These are phyloP conservation scores for Acrossocheilus fasciatus DNA, from an alignment of 2,797 vertebrate genomes.

Conservation along the genomic window DNA sequence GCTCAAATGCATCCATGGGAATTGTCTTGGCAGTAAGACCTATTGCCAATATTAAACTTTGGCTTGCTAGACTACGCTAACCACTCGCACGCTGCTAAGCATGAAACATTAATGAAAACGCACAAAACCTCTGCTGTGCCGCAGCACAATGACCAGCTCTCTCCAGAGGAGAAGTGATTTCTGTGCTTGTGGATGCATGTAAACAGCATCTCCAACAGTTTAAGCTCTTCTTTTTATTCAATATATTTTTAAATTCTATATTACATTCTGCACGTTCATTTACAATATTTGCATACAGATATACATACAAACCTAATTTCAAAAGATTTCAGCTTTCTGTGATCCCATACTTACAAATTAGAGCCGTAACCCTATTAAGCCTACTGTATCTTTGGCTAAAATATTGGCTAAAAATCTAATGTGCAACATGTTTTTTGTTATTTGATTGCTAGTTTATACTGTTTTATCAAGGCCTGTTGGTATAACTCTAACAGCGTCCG, in stretches of 20 bases:
- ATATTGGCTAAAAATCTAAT: not conserved
- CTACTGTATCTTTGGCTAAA: not conserved
- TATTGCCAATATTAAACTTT: constrained; percentile 63
- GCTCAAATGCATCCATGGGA: constrained; percentile 57
- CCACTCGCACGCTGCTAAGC: constrained; percentile 39
- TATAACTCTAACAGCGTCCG: not conserved
- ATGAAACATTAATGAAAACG: constrained; percentile 62
- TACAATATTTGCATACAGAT: not conserved
- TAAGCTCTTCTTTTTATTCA: not conserved
- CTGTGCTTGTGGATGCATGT: constrained; percentile 19
- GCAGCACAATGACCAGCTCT: constrained; percentile 37
- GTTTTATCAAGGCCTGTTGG: not conserved
- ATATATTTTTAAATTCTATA: not conserved
- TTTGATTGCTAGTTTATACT: not conserved
- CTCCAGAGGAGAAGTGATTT: constrained; percentile 46
- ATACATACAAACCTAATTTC: not conserved
- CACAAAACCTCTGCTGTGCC: constrained; percentile 39
- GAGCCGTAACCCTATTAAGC: not conserved
- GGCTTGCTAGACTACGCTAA: constrained; percentile 50
- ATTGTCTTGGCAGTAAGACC: constrained; percentile 58
- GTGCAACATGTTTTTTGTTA: not conserved
- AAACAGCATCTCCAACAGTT: constrained; percentile 11
- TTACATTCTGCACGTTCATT: not conserved
- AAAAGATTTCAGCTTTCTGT: not conserved
- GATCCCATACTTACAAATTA: not conserved